These are phyloP conservation scores for Iselma pallidipennis DNA, from an alignment of 2,888 invertebrate species.

Conservation along the genomic window DNA sequence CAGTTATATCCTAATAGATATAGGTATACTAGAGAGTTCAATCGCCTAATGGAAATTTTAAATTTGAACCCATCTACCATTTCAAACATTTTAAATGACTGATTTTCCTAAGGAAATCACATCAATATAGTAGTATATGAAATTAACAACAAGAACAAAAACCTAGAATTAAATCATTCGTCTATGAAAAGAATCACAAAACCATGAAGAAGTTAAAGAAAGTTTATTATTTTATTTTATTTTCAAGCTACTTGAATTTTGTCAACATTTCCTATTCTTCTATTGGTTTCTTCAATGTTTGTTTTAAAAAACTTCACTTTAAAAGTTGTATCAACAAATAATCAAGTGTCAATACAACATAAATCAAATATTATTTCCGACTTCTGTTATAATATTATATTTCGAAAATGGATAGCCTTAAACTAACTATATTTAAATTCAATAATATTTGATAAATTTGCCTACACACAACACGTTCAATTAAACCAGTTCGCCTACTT, in stretches of 20 bases:
- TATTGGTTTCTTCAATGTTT: too few species aligned
- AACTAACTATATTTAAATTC: background rate
- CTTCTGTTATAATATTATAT: background rate
- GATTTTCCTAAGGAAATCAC: background rate
- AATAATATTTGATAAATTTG: background rate
- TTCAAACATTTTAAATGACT: background rate
- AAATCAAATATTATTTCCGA: background rate
- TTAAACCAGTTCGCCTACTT: slow-evolving; percentile 1
- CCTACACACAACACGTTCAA: background rate
- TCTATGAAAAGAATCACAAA: background rate
- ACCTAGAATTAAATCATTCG: background rate
- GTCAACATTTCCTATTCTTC: too few species aligned
- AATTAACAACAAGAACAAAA: background rate
- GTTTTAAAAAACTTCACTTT: too few species aligned
- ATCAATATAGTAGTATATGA: background rate
- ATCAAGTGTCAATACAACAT: background rate
- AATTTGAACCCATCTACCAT: background rate
- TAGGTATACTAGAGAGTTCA: background rate
- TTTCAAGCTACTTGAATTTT: too few species aligned
- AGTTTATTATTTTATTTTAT: background rate
- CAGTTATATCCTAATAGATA: too few species aligned
- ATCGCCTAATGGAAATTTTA: background rate
- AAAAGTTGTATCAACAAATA: too few species aligned
- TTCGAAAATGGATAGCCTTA: background rate
- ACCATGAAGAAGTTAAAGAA: background rate